Evolutionary conservation across 2,797 vertebrate genomes (phyloP).

Genomic region (Petrocephalus schoutedeni): DNA sequence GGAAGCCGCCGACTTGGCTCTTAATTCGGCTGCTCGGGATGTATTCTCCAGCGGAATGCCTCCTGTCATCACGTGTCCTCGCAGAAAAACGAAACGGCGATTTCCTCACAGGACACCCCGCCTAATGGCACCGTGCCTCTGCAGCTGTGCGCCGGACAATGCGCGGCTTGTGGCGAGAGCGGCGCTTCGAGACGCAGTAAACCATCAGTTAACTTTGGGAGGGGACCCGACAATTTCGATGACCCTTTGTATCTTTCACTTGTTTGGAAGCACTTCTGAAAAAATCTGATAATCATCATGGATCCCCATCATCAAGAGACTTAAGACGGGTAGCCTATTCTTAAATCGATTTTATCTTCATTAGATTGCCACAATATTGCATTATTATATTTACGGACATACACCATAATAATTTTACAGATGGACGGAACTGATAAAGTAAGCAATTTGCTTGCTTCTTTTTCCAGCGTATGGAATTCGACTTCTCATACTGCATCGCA

Average conservation of each 20-base stretch:
- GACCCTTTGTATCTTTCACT: not conserved
- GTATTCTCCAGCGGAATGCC: not conserved
- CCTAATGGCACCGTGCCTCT: constrained; percentile 56
- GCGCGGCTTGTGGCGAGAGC: constrained; percentile 15
- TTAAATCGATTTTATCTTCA: not conserved
- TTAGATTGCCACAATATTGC: not conserved
- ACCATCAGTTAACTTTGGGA: not conserved
- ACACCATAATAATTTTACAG: not conserved
- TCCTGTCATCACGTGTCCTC: constrained; percentile 9
- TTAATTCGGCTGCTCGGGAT: too few species aligned
- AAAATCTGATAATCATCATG: not conserved
- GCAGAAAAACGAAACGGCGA: constrained; percentile 44
- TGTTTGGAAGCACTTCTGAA: not conserved
- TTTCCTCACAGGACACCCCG: constrained; percentile 60
- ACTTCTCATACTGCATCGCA: not conserved
- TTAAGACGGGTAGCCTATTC: not conserved
- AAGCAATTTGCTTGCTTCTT: not conserved
- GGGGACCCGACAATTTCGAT: not conserved
- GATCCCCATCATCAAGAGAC: not conserved
- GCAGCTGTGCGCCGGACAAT: constrained; percentile 52
- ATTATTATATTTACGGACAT: not conserved
- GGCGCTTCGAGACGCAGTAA: not conserved
- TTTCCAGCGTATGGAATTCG: not conserved
- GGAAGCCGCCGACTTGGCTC: not conserved
- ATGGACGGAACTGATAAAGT: not conserved